These are phyloP conservation scores for Petrophora chlorosata DNA, from an alignment of 2,888 invertebrate species.

Conservation along the genomic window DNA sequence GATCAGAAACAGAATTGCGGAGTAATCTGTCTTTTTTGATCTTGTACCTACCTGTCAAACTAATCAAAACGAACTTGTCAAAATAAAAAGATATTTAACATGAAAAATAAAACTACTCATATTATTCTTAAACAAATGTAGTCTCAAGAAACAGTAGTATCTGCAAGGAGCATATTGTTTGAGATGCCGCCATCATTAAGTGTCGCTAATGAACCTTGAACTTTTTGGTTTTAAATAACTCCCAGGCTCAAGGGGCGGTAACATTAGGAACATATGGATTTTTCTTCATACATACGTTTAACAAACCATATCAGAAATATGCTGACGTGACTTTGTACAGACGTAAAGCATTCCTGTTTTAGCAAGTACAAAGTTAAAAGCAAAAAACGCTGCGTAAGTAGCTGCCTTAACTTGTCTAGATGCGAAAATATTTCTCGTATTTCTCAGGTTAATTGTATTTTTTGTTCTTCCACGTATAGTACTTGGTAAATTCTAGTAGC, in stretches of 20 bases:
- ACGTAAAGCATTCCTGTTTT: conserved; percentile 40
- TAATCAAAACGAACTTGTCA: too few species aligned
- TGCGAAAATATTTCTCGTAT: conserved; percentile 44
- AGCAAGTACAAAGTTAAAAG: conserved; percentile 36
- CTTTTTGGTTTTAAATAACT: conserved; percentile 80
- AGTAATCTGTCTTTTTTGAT: too few species aligned
- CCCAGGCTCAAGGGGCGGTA: conserved; percentile 69
- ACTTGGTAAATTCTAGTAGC: conserved; percentile 72
- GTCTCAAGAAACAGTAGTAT: conserved; percentile 36
- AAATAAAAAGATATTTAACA: too few species aligned
- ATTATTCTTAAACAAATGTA: conserved; percentile 3
- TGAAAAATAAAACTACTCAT: too few species aligned
- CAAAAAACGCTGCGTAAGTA: conserved; percentile 42
- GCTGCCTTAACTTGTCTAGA: conserved; percentile 45
- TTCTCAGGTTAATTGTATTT: conserved; percentile 52
- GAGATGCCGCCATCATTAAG: conserved; percentile 78
- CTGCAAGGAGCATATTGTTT: conserved; percentile 61
- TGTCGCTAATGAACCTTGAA: conserved; percentile 81
- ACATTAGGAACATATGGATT: conserved; percentile 58
- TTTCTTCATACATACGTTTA: conserved; percentile 71
- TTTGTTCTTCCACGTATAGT: conserved; percentile 47
- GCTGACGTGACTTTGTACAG: conserved; percentile 65
- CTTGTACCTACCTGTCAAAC: too few species aligned
- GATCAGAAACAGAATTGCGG: too few species aligned
- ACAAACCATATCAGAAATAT: conserved; percentile 69